These are phyloP conservation scores for Vulpes vulpes DNA, from an alignment of 2,113 vertebrate species.

Conservation along the genomic window DNA sequence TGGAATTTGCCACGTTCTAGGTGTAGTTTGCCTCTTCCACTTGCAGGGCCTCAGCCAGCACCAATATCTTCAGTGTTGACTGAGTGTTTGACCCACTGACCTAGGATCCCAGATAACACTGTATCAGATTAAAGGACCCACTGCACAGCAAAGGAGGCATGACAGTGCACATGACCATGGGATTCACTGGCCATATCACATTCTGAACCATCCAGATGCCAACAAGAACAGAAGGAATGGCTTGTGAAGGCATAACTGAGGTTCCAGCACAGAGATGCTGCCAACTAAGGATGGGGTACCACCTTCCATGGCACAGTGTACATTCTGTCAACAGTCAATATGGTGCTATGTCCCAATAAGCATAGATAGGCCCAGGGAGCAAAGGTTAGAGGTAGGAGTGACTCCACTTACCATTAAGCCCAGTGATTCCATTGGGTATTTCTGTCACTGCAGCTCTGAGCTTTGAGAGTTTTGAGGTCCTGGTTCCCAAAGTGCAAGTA, in stretches of 20 bases:
- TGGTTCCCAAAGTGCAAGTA: neutral
- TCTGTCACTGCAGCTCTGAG: conserved; percentile 19
- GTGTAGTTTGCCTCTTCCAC: neutral
- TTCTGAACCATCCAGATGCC: neutral
- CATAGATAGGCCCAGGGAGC: neutral
- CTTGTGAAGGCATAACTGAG: neutral
- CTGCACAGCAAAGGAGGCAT: neutral
- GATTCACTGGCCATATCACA: neutral
- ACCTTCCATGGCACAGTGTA: neutral
- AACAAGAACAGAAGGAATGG: neutral
- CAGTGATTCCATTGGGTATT: neutral
- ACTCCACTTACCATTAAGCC: neutral
- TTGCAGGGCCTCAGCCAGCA: neutral
- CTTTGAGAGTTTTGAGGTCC: neutral
- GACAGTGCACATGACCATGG: neutral
- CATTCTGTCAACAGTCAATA: neutral
- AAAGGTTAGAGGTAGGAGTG: neutral
- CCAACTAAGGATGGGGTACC: neutral
- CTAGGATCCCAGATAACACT: neutral
- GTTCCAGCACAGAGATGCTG: neutral
- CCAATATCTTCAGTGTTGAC: neutral
- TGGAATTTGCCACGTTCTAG: neutral
- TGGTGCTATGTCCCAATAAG: neutral
- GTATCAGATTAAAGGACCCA: neutral
- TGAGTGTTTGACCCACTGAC: neutral